phyloP scores from a whole-genome alignment of 2,113 vertebrate genomes.

The Orcinus orca region DNA sequence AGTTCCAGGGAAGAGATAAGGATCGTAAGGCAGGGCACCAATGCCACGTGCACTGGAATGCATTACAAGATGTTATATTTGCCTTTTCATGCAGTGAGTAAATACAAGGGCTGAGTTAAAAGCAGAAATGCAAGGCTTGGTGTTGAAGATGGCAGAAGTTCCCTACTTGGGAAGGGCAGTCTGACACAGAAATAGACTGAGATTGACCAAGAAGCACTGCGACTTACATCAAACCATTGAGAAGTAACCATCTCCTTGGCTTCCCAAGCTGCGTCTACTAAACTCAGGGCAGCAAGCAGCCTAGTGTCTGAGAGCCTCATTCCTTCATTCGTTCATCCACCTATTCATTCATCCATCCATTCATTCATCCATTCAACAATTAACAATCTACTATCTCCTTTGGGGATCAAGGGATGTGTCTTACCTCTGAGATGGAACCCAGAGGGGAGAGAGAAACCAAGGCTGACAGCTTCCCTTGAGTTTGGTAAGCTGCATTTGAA shows the following conservation, averaged over 20 bases:
- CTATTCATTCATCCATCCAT: neutral
- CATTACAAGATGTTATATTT: neutral
- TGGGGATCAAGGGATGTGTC: neutral
- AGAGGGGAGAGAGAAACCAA: neutral
- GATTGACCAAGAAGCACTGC: neutral
- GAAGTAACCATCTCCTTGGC: neutral
- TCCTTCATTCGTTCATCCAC: neutral
- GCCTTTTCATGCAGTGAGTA: neutral
- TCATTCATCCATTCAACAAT: neutral
- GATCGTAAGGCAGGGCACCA: neutral
- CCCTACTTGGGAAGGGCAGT: neutral
- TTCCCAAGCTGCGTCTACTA: neutral
- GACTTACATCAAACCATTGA: neutral
- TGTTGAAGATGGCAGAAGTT: neutral
- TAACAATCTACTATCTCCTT: neutral
- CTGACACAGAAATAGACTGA: neutral
- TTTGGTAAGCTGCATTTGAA: neutral
- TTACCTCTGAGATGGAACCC: slow-evolving; percentile 29
- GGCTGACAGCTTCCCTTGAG: neutral
- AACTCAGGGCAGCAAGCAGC: neutral
- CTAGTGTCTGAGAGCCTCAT: neutral
- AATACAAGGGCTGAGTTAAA: neutral
- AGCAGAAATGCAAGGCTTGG: neutral
- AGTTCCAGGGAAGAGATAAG: neutral
- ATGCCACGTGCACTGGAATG: neutral